Evolutionary conservation across 2,113 vertebrate species (phyloP), one percentile per base, ranked within the genome.

Genomic region (Progne subis): DNA sequence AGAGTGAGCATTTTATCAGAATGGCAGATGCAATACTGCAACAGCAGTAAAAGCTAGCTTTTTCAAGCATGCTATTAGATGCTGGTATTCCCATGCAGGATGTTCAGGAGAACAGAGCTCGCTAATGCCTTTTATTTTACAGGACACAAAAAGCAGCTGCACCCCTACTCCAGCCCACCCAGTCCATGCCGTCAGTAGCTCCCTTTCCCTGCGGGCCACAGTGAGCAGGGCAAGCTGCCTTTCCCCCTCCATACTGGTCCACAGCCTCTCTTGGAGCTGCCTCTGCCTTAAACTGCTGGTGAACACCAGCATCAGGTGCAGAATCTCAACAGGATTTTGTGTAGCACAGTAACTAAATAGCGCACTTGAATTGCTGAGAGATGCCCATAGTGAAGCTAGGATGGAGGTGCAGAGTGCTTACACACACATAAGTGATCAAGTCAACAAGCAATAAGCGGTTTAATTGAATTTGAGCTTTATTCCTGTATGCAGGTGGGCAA

Each of bases 201-300:
- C 31, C 56, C 31, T 43, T 12, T 52, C 41, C 37, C 24, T 4
- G 0, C 26, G 34, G 34, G 4, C 15, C 25, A 2, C 0, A 37
- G 15, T 2, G 32, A 29, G 32, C 17, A 59, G 47, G 18, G 32
- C 23, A 72, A 44, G 37, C n/a, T 83, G 68, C 21, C 50, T 91
- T 50, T 37, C 46, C 34, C 8, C 13, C 32, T 2, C 43, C 70
- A n/a, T 18, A 0, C 23, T 13, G 31, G 25, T 80, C 44, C n/a
- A 26, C 12, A 43, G 28, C 44, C 19, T 41, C 43, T 78, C 37
- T 69, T 53, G 65, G 8, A 20, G 17, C 63, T 76, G 29, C 52
- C 46, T 43, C 39, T 81, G 50, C 81, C 14, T 53, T 28, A 32
- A 52, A 29, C 52, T 77, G 26, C 57, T 29, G 34, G 25, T 49